These are phyloP conservation scores for Hiodon alosoides DNA, from an alignment of 2,113 vertebrate species.

Conservation along the genomic window DNA sequence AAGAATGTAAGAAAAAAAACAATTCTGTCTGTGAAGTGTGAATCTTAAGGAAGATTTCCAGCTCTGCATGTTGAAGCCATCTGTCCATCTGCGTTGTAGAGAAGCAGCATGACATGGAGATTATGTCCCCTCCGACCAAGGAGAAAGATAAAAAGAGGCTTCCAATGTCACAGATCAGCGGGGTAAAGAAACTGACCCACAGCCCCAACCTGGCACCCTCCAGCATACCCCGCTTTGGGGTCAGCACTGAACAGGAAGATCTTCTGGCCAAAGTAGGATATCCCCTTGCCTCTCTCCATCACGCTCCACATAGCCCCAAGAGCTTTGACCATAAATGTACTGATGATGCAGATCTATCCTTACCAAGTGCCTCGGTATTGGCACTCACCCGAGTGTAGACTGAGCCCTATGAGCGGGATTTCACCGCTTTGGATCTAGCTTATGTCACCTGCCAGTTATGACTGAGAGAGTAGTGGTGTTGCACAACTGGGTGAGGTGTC, in stretches of 20 bases:
- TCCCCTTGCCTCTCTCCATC: neutral
- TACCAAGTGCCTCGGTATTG: no score
- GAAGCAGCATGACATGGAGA: constrained; percentile 83
- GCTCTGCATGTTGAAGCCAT: neutral
- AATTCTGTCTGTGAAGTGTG: neutral
- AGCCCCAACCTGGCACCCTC: constrained; percentile 56
- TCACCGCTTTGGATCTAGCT: no score
- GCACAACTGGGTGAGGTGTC: no score
- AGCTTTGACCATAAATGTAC: no score
- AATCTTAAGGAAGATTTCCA: neutral
- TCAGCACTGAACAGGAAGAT: constrained; percentile 73
- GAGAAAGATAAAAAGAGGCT: constrained; percentile 74
- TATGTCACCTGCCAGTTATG: no score
- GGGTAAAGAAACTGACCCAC: constrained; percentile 65
- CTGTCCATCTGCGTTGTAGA: constrained; percentile 55
- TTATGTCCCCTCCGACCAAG: constrained; percentile 59
- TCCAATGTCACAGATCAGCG: constrained; percentile 82
- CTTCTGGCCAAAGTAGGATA: constrained; percentile 72
- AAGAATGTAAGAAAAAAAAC: no score
- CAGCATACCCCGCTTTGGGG: constrained; percentile 77
- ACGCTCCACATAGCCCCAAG: neutral
- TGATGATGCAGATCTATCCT: no score
- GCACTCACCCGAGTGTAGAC: no score
- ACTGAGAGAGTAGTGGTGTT: no score
- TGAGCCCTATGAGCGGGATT: no score